Evolutionary conservation across 1,140 invertebrate species (phyloP).

Genomic region (Drosophila novamexicana): DNA sequence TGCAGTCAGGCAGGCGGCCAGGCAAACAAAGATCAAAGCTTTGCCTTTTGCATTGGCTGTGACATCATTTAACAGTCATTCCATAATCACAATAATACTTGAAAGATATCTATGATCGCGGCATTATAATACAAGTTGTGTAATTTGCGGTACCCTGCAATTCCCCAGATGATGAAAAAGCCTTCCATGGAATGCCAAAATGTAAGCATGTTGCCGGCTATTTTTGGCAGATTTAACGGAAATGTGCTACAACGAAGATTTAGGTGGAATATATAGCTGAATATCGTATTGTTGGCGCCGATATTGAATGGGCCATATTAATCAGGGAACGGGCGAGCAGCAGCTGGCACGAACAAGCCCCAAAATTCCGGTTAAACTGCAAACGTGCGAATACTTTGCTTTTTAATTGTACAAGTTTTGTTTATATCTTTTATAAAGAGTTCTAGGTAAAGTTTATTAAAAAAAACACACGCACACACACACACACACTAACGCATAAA

Average conservation of each 20-base stretch:
- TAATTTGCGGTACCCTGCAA: background rate
- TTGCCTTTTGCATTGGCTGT: slow-evolving; percentile 14
- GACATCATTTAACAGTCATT: slow-evolving; percentile 13
- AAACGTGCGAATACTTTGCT: slow-evolving; percentile 46
- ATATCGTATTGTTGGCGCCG: slow-evolving; percentile 6
- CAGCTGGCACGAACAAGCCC: slow-evolving; percentile 27
- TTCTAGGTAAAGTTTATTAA: slow-evolving; percentile 69
- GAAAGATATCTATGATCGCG: background rate
- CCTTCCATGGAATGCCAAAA: slow-evolving; percentile 37
- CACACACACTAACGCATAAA: slow-evolving; percentile 10
- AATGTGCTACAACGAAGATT: slow-evolving; percentile 10
- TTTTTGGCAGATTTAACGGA: slow-evolving; percentile 63
- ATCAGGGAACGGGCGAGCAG: slow-evolving; percentile 12
- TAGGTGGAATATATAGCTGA: slow-evolving; percentile 27
- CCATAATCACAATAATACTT: slow-evolving; percentile 3
- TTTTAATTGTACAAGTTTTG: slow-evolving; percentile 57
- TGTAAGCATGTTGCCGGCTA: slow-evolving; percentile 18
- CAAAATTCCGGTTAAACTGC: slow-evolving; percentile 51
- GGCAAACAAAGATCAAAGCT: slow-evolving; percentile 18
- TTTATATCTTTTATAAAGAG: slow-evolving; percentile 47
- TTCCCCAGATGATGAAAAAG: slow-evolving; percentile 6
- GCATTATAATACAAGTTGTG: background rate
- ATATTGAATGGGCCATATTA: slow-evolving; percentile 5
- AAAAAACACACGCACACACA: slow-evolving; percentile 39
- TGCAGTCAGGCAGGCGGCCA: background rate